These are phyloP conservation scores for Mola mola DNA, from an alignment of 2,113 vertebrate species.

Conservation along the genomic window DNA sequence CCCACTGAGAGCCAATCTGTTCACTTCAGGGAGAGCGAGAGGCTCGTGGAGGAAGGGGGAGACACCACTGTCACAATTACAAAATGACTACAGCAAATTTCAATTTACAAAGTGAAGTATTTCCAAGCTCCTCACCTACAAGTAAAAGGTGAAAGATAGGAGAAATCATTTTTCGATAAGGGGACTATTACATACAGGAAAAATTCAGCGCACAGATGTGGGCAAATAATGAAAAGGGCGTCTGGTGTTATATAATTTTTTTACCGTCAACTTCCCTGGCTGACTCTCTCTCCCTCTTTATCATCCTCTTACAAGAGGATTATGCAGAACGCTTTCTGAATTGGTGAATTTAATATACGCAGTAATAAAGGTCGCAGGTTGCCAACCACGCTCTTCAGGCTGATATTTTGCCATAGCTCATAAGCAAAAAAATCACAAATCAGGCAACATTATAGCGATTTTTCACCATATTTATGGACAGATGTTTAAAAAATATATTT, in stretches of 20 bases:
- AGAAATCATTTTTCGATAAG: background rate
- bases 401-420: too few species aligned
- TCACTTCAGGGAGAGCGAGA: constrained; percentile 75
- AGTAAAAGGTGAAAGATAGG: background rate
- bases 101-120: background rate
- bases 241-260: constrained; percentile 74
- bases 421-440: too few species aligned
- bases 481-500: too few species aligned
- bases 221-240: constrained; percentile 27
- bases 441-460: too few species aligned
- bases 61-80: constrained; percentile 27
- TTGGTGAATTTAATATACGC: constrained; percentile 69
- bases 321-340: constrained; percentile 68
- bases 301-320: constrained; percentile 81
- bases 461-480: too few species aligned
- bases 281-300: constrained; percentile 24
- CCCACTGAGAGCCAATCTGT: constrained; percentile 87
- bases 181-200: background rate
- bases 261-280: constrained; percentile 44
- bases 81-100: constrained; percentile 15
- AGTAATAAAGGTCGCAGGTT: constrained; percentile 57
- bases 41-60: constrained; percentile 36
- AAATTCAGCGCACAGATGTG: constrained; percentile 30
- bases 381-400: constrained; percentile 11
- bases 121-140: constrained; percentile 1